Percentiles rank a stretch among this genome's conserved stretches.
These are phyloP conservation scores for Yponomeuta sedellus DNA, from an alignment of 2,888 invertebrate species.

Conservation along the genomic window DNA sequence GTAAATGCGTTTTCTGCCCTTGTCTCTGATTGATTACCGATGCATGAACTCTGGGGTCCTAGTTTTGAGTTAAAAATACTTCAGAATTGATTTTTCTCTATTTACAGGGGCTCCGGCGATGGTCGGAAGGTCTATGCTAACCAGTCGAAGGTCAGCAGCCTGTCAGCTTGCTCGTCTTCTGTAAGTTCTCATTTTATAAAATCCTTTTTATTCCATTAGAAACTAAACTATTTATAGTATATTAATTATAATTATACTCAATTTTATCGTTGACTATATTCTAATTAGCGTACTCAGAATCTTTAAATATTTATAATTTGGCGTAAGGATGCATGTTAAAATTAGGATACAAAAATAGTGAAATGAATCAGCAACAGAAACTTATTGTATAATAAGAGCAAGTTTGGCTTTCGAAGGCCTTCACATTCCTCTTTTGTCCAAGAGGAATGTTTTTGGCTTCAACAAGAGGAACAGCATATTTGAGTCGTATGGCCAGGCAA, in stretches of 20 bases:
- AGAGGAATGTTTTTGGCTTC: no score
- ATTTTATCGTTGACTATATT: background rate
- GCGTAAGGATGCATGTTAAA: no score
- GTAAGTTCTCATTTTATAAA: slow-evolving; percentile 58
- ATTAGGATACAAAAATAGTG: no score
- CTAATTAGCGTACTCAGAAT: background rate
- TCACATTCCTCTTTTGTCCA: no score
- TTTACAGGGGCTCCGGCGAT: slow-evolving; percentile 75
- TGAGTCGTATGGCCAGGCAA: no score
- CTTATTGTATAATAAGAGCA: no score
- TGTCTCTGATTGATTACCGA: slow-evolving; percentile 46
- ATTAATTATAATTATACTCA: background rate
- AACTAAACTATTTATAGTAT: background rate
- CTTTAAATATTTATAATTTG: no score
- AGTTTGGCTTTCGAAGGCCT: no score
- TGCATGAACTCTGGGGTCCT: slow-evolving; percentile 49
- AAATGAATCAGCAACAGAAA: no score
- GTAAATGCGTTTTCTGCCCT: slow-evolving; percentile 61
- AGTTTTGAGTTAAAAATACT: slow-evolving; percentile 47
- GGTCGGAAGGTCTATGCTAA: slow-evolving; percentile 69
- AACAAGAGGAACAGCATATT: no score
- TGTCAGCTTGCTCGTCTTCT: slow-evolving; percentile 83
- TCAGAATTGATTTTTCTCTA: slow-evolving; percentile 69
- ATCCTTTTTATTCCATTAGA: background rate
- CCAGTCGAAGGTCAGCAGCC: slow-evolving; percentile 80